Conservation (phyloP, 2,113 vertebrate genomes). For the Oplegnathus fasciatus region DNA sequence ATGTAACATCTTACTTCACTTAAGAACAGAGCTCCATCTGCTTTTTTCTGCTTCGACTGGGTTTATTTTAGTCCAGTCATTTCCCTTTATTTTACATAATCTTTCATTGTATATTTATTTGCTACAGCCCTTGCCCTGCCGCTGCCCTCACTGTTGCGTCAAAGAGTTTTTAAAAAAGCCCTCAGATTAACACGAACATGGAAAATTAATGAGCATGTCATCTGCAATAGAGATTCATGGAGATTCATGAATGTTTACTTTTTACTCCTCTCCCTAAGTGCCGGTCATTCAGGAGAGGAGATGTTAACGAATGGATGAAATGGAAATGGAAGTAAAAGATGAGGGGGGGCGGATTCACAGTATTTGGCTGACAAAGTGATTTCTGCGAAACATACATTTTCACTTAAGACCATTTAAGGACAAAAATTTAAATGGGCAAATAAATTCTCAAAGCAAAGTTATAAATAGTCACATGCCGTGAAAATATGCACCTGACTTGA, state of each 20-base stretch:
- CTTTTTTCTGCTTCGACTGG: neutral
- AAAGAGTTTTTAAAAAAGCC: slow-evolving; percentile 6
- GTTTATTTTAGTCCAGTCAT: slow-evolving; percentile 3
- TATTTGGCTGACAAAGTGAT: neutral
- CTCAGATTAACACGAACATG: slow-evolving; percentile 24
- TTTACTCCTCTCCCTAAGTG: slow-evolving; percentile 26
- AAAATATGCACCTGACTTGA: neutral
- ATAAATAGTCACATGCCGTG: neutral
- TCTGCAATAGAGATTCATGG: slow-evolving; percentile 27
- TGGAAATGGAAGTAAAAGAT: neutral
- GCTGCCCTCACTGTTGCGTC: slow-evolving; percentile 7
- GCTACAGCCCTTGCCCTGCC: neutral
- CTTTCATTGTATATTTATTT: slow-evolving; percentile 39
- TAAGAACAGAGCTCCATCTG: neutral
- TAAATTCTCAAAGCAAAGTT: neutral
- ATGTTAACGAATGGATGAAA: neutral
- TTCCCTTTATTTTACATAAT: slow-evolving; percentile 32
- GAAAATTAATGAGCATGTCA: slow-evolving; percentile 56
- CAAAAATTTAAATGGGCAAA: neutral
- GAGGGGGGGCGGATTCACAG: fast-evolving
- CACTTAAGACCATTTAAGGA: neutral
- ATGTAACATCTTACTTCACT: slow-evolving; percentile 27
- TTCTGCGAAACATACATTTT: neutral
- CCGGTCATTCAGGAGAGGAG: slow-evolving; percentile 12
- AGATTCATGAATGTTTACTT: slow-evolving; percentile 47